Evolutionary conservation across 1,140 invertebrate genomes (phyloP).

Genomic region (Pseudomyrmex dendroicus): DNA sequence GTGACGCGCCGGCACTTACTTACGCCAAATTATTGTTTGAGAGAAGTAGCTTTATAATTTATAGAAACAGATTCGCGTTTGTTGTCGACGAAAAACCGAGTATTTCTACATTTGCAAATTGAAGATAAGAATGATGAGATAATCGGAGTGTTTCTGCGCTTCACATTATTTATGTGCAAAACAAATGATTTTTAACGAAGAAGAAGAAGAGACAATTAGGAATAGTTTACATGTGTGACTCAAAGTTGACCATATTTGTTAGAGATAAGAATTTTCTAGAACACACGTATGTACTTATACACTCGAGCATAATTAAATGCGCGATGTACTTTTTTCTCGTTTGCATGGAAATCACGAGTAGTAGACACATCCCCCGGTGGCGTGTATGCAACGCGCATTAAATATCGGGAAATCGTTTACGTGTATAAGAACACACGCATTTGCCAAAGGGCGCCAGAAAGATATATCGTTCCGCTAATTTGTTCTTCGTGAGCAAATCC

Average conservation of each 20-base stretch:
- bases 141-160: background rate
- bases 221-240: slow-evolving; percentile 6
- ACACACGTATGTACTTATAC: slow-evolving; percentile 20
- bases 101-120: background rate
- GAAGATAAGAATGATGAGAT: background rate
- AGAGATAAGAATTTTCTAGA: slow-evolving; percentile 59
- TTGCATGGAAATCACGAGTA: slow-evolving; percentile 67
- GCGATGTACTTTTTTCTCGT: slow-evolving; percentile 31
- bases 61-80: background rate
- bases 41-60: background rate
- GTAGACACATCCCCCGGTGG: slow-evolving; percentile 51
- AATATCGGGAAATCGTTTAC: slow-evolving; percentile 78
- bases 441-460: slow-evolving; percentile 76
- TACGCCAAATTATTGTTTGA: background rate
- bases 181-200: too few species aligned
- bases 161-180: background rate
- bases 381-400: slow-evolving; percentile 78
- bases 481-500: slow-evolving; percentile 81
- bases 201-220: background rate
- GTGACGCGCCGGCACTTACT: slow-evolving; percentile 24
- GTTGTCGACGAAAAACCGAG: background rate
- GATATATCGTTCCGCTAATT: slow-evolving; percentile 83
- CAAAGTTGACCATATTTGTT: slow-evolving; percentile 20
- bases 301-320: slow-evolving; percentile 59
- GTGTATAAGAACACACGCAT: slow-evolving; percentile 78